These are phyloP conservation scores for Trematocara caparti DNA, from an alignment of 2,797 vertebrate genomes.

Conservation along the genomic window DNA sequence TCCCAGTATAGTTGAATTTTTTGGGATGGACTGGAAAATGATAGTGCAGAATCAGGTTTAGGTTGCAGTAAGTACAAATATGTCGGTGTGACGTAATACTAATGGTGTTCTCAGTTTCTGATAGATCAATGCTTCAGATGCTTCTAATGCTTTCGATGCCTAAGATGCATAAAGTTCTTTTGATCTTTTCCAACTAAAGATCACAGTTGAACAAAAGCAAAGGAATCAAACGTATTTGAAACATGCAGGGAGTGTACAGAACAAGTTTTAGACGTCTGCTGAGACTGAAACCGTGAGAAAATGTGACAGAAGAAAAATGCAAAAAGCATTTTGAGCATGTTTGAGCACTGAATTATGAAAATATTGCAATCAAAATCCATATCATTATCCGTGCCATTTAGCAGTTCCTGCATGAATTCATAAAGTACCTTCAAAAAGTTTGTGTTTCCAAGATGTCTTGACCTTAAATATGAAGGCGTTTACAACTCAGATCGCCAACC, in stretches of 20 bases:
- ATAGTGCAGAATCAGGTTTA: not conserved
- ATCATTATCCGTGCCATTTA: rapidly evolving
- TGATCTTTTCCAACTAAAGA: constrained; percentile 2
- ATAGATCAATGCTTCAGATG: not conserved
- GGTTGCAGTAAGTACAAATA: not conserved
- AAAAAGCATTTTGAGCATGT: not conserved
- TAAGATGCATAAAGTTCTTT: constrained; percentile 12
- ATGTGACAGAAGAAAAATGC: not conserved
- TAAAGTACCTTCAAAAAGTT: rapidly evolving
- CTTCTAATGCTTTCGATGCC: not conserved
- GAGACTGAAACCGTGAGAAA: not conserved
- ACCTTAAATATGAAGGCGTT: not conserved
- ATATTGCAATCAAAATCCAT: rapidly evolving
- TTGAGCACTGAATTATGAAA: not conserved
- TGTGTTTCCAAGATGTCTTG: not conserved
- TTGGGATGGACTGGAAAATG: not conserved
- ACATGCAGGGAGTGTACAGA: not conserved
- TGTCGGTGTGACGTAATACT: not conserved
- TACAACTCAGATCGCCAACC: rapidly evolving
- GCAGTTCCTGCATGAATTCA: rapidly evolving
- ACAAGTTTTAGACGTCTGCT: not conserved
- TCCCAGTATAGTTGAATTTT: rapidly evolving
- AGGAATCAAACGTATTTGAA: not conserved
- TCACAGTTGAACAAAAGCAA: not conserved
- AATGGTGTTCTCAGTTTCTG: not conserved